Base-by-base conservation (phyloP, 2,888 invertebrate genomes). In the Yponomeuta evonymella region DNA sequence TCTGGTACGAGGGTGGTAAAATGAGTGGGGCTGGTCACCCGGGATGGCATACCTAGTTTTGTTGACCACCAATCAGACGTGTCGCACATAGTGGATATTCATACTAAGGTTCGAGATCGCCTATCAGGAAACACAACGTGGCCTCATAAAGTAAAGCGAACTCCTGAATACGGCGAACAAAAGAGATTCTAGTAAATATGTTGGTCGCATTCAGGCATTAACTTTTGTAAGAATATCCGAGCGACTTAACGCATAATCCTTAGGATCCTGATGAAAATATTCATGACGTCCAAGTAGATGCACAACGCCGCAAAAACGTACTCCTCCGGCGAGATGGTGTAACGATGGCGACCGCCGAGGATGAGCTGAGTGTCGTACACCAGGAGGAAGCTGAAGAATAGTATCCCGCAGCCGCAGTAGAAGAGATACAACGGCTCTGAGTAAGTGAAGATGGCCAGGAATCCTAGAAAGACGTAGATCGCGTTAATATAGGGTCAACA, bases 311-410 rank as follows among this genome's bases (percentile, higher is more conserved):
- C 98, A 83, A 98, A 98, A 77, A 98, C 96, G 85, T 98, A 98
- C 81, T 98, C 98, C 85, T 98, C 98, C 0, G 98, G 98, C 0
- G 97, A 97, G 74, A 98, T 94, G 71, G 96, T 94, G 88, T 96
- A 97, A 86, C 97, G 97, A 90, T 98, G 98, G 58, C 95, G 95
- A 15, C 97, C 97, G 6, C 98, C 98, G 85, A 98, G 93, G 96
- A 98, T 97, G 76, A 95, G 83, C 87, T 98, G 98, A 0, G 98
- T 98, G 88, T 98, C 98, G 83, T 97, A 97, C n/a, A 98, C 94
- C 70, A 98, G 92, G 87, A 97, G 98, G 71, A 98, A 83, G 0
- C 97, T 97, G 90, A 98, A 98, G 1, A 98, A 85, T 10, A 98
- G 87, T 0, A 98, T 98, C 9, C 98, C 98, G 12, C 97, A 79